Evolutionary conservation across 2,113 vertebrate species (phyloP).

Genomic region (Rynchops niger): DNA sequence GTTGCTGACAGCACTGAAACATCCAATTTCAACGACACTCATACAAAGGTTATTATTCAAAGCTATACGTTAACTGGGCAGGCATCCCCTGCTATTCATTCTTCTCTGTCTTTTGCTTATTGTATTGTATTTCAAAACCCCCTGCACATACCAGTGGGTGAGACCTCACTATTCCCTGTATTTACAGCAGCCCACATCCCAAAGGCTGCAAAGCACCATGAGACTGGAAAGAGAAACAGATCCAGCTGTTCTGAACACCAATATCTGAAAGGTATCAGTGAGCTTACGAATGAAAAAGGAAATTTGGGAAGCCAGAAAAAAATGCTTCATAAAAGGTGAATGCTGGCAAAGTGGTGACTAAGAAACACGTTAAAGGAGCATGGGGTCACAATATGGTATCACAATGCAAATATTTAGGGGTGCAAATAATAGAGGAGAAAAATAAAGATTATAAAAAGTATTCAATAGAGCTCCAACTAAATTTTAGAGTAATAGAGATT

Average conservation of each 20-base stretch:
- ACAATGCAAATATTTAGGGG: not conserved
- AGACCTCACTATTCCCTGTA: not conserved
- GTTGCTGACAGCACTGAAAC: not conserved
- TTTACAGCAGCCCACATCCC: not conserved
- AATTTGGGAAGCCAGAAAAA: not conserved
- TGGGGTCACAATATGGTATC: accelerated
- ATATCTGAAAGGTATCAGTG: accelerated
- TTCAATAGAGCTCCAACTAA: not conserved
- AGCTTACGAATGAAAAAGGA: not conserved
- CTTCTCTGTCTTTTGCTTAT: not conserved
- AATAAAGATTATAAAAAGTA: not conserved
- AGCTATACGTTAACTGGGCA: not conserved
- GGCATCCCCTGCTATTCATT: not conserved
- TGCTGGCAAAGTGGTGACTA: not conserved
- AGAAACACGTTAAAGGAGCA: not conserved
- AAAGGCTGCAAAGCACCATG: not conserved
- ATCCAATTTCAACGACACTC: not conserved
- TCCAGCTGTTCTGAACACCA: accelerated
- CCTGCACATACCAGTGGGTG: not conserved
- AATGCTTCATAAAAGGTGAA: not conserved
- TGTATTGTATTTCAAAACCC: not conserved
- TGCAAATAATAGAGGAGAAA: accelerated
- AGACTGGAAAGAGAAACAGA: accelerated
- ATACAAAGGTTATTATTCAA: not conserved
- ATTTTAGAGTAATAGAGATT: not conserved